These are phyloP conservation scores for Sesamia nonagrioides DNA, from an alignment of 1,140 invertebrate species.

Conservation along the genomic window DNA sequence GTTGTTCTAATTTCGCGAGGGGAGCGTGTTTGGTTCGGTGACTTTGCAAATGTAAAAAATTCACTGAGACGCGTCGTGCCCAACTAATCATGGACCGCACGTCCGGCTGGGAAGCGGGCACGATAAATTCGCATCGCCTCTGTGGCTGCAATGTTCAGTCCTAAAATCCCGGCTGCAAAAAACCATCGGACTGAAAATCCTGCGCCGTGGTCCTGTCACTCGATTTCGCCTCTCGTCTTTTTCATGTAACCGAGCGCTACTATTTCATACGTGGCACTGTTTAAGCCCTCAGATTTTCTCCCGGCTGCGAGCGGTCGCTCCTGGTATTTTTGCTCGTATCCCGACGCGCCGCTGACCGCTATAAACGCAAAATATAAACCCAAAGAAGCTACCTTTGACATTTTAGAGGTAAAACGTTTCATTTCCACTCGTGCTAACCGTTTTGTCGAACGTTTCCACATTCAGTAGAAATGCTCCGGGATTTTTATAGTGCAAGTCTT, in stretches of 20 bases:
- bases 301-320: slow-evolving; percentile 75
- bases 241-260: slow-evolving; percentile 85
- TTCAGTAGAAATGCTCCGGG: slow-evolving; percentile 48
- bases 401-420: slow-evolving; percentile 84
- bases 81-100: slow-evolving; percentile 79
- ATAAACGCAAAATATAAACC: slow-evolving; percentile 87
- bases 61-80: slow-evolving; percentile 61
- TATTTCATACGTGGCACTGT: slow-evolving; percentile 86
- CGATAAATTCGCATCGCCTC: slow-evolving; percentile 79
- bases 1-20: slow-evolving; percentile 22
- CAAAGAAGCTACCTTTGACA: slow-evolving; percentile 85
- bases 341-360: slow-evolving; percentile 81
- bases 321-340: slow-evolving; percentile 81
- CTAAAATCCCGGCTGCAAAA: slow-evolving; percentile 80
- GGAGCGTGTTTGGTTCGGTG: slow-evolving; percentile 6
- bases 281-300: slow-evolving; percentile 87
- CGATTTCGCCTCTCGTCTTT: slow-evolving; percentile 86
- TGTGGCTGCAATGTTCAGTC: slow-evolving; percentile 72
- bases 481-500: slow-evolving; percentile 46
- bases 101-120: slow-evolving; percentile 62
- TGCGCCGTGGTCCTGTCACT: slow-evolving; percentile 83
- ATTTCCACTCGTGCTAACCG: slow-evolving; percentile 74
- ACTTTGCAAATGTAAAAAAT: slow-evolving; percentile 63
- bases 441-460: slow-evolving; percentile 66
- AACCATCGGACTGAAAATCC: slow-evolving; percentile 82